These are phyloP conservation scores for Drusus annulatus DNA, from an alignment of 1,140 invertebrate genomes.

Conservation along the genomic window DNA sequence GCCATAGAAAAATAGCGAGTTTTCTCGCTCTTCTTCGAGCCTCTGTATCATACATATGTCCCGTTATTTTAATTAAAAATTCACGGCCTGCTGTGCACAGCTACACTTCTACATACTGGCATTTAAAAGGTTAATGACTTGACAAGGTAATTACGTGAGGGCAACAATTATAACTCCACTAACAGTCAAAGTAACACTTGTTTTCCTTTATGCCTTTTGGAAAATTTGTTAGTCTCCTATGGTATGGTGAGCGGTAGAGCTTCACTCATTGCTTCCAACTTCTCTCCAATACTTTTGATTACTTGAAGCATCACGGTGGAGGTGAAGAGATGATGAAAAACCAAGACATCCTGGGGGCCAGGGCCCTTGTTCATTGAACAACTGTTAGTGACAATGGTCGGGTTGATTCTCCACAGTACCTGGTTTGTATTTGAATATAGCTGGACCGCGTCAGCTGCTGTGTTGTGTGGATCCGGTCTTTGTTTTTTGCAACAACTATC, in stretches of 20 bases:
- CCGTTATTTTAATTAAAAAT: too few species aligned
- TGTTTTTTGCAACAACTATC: too few species aligned
- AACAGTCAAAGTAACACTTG: not conserved
- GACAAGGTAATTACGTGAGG: constrained; percentile 27
- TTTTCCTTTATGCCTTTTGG: not conserved
- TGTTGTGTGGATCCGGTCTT: not conserved
- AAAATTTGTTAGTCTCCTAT: not conserved
- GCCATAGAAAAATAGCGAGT: too few species aligned
- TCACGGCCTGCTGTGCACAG: too few species aligned
- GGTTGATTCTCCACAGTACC: not conserved
- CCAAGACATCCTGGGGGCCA: not conserved
- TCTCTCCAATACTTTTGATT: not conserved
- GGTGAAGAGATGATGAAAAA: not conserved
- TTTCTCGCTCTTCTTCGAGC: too few species aligned
- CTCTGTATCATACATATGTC: too few species aligned
- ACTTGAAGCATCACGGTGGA: not conserved
- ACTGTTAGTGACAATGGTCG: not conserved
- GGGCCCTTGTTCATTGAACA: not conserved
- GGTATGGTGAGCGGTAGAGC: not conserved
- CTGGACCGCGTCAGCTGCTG: not conserved
- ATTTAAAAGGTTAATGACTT: constrained; percentile 45
- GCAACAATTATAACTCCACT: not conserved
- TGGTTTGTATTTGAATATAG: not conserved
- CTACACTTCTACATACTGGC: too few species aligned
- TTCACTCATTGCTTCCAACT: constrained; percentile 3